A percentile compares a stretch with the other conserved stretches of the same genome.
Evolutionary conservation across 1,140 invertebrate genomes (phyloP).

Genomic region (Trachelipus rathkii): DNA sequence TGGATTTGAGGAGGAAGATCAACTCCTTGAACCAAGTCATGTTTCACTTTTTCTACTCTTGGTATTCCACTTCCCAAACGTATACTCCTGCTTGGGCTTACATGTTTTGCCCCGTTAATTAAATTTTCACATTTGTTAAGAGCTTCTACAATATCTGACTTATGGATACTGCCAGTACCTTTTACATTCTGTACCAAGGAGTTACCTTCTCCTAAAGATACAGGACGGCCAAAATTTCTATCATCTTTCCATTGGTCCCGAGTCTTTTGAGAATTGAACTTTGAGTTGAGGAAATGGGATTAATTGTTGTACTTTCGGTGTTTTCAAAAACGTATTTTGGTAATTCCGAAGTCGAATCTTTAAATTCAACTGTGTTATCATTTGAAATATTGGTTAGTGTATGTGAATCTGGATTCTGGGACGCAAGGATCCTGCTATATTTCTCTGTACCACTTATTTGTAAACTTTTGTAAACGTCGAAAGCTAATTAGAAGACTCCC

Average conservation of each 20-base stretch:
- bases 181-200: neutral
- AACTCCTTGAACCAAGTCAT: neutral
- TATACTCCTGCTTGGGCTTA: neutral
- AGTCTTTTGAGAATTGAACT: neutral
- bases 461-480: no score
- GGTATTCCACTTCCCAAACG: neutral
- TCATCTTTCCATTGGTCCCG: neutral
- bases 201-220: neutral
- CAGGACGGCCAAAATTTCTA: neutral
- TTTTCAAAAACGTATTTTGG: neutral
- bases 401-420: no score
- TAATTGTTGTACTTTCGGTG: neutral
- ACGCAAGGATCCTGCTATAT: no score
- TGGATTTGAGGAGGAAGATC: neutral
- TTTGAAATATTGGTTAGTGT: no score
- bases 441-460: no score
- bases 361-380: no score
- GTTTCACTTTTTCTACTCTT: neutral
- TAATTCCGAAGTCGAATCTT: no score
- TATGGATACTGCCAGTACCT: neutral
- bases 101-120: neutral
- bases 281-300: neutral
- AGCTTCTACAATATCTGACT: neutral
- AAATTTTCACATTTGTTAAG: neutral
- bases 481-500: no score